Base-by-base conservation (phyloP, 37 sponge, comb jelly and placozoan species). In the Halichondria panicea region DNA sequence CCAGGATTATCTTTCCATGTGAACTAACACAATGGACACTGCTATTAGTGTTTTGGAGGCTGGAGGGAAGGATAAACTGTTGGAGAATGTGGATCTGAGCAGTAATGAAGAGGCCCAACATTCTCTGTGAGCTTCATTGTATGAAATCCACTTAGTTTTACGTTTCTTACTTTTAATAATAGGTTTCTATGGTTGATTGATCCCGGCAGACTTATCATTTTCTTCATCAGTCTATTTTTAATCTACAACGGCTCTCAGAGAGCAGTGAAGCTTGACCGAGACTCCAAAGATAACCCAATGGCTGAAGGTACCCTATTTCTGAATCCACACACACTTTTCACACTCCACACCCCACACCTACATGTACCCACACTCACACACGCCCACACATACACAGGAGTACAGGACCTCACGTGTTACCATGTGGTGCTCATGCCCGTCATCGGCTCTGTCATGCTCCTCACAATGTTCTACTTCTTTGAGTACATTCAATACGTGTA, bases 391-490 rank as follows among this genome's bases (percentile, higher is more conserved):
- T 28, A 6, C 9, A 32, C 42, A 72, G 73, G 73, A 50, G 63
- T 63, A 1, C 76, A 75, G 36, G 42, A 60, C 36, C 56, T 72
- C 7, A 72, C 63, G 30, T 61, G 66, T 18, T 81, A 60, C 53
- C 82, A 81, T 43, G 72, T 54, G 38, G 50, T 62, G 2, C 44
- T 57, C 33, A 64, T 84, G 31, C 90, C 90, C 13, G 30, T 84
- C 53, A 33, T 73, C 22, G 90, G 80, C 19, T 89, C 90, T 5
- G 0, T 75, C 31, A 75, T 71, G 40, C 66, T 89, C 6, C 60
- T 89, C 24, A 42, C 84, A 25, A 67, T 89, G 67, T 89, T 84
- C 69, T 89, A 83, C 60, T 75, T 76, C 68, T 89, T 89, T 58
- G 85, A 89, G 30, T 89, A 59, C 61, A 63, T 89, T 11, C 85